phyloP scores from a whole-genome alignment of 2,888 invertebrate species.

The Drosophila pseudotakahashii region DNA sequence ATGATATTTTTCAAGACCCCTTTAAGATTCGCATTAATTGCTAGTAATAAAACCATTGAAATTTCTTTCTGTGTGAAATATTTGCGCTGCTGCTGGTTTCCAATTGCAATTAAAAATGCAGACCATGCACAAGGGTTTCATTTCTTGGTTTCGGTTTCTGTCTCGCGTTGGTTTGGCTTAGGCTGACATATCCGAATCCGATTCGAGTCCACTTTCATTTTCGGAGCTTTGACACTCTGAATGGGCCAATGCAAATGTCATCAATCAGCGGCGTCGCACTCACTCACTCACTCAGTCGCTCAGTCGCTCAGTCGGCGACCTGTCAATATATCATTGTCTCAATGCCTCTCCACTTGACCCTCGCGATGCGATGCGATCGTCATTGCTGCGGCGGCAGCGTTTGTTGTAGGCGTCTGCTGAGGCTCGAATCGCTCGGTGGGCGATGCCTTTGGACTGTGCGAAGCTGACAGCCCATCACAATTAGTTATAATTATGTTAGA shows the following conservation, averaged over 20 bases:
- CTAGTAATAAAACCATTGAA: too few relatives aligned
- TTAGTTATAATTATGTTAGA: slow-evolving; percentile 71
- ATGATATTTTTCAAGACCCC: too few relatives aligned
- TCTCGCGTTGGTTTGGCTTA: slow-evolving; percentile 30
- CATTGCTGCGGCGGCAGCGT: slow-evolving; percentile 29
- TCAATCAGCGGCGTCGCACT: slow-evolving; percentile 31
- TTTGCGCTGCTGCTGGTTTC: slow-evolving; percentile 42
- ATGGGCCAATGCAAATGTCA: slow-evolving; percentile 42
- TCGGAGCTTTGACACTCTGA: slow-evolving; percentile 24
- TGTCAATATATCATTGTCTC: slow-evolving; percentile 57
- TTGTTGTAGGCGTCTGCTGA: slow-evolving; percentile 45
- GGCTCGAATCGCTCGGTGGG: slow-evolving; percentile 20
- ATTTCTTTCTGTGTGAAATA: slow-evolving; percentile 20
- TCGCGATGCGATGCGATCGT: slow-evolving; percentile 51
- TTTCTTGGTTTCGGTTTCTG: slow-evolving; percentile 45
- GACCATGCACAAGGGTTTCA: slow-evolving; percentile 53
- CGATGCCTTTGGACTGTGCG: slow-evolving; percentile 42
- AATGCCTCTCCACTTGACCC: slow-evolving; percentile 59
- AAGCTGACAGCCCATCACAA: slow-evolving; percentile 57
- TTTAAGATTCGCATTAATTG: too few relatives aligned
- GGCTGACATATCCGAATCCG: slow-evolving; percentile 26
- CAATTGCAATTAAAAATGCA: slow-evolving; percentile 62
- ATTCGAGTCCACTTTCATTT: slow-evolving; percentile 45
- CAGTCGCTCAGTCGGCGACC: slow-evolving; percentile 31
- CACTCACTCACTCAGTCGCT: slow-evolving; percentile 20